phyloP scores from a whole-genome alignment of 2,797 vertebrate genomes.

The Myotis findleyi region DNA sequence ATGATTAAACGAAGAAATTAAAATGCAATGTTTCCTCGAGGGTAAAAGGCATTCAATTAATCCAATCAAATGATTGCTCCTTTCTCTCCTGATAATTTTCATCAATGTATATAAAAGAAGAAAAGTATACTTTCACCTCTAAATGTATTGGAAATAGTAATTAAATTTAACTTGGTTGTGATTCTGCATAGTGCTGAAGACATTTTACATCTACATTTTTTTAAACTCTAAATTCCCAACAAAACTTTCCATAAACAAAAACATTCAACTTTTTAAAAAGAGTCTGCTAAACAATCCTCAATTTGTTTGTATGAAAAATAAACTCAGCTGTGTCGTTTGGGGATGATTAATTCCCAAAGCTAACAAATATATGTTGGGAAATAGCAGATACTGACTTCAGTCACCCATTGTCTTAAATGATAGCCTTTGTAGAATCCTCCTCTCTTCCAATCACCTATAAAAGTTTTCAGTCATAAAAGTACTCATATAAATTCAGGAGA shows the following conservation, averaged over 20 bases:
- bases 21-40: slow-evolving; percentile 56
- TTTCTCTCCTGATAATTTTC: slow-evolving; percentile 60
- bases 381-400: not conserved
- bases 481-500: not conserved
- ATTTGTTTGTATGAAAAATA: slow-evolving; percentile 26
- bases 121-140: slow-evolving; percentile 58
- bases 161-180: slow-evolving; percentile 35
- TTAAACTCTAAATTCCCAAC: slow-evolving; percentile 30
- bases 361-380: not conserved
- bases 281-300: slow-evolving; percentile 1
- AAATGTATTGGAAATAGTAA: slow-evolving; percentile 33
- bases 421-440: not conserved
- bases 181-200: slow-evolving; percentile 17
- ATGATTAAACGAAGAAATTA: slow-evolving; percentile 55
- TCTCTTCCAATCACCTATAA: not conserved
- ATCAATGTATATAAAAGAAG: slow-evolving; percentile 21
- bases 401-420: not conserved
- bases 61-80: slow-evolving; percentile 51
- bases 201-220: slow-evolving; percentile 27
- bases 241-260: slow-evolving; percentile 61
- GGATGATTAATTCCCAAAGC: slow-evolving; percentile 26
- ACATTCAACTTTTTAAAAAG: not conserved
- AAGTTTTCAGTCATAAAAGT: slow-evolving; percentile 11
- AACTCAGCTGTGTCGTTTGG: not conserved
- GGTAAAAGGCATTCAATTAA: slow-evolving; percentile 50